Base-by-base conservation (phyloP, 2,113 vertebrate species). In the Microtus ochrogaster region DNA sequence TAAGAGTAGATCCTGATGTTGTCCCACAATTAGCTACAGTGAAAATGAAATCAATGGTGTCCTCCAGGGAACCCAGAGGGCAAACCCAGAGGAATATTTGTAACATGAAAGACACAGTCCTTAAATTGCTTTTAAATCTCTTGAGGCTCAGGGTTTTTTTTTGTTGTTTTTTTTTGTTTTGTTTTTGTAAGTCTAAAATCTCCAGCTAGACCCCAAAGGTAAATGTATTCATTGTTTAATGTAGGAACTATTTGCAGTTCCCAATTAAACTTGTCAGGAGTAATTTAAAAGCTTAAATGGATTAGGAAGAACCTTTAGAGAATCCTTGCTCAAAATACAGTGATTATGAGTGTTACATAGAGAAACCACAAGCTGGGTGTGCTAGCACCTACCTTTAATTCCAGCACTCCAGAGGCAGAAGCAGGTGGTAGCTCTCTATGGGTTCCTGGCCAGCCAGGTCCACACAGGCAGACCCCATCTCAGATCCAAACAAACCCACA, bases 311-410 rank as follows among this genome's bases (percentile, higher is more conserved):
- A 41, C 49, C 72, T 55, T 88, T 84, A 91, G 30, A 77, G 73
- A 95, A 96, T 95, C 7, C 87, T 61, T 90, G n/a, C 47, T 92
- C 12, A 52, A 94, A 96, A 91, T 47, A 55, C 44, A 78, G 22
- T 81, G 41, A 92, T 49, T 90, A 61, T 73, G 92, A 95, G 85
- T 49, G 26, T n/a, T 91, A 89, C 44, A 21, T 39, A 73, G 89
- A 4, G 3, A 95, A 97, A 91, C 68, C 66, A 96, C 79, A 61
- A 61, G 79, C 12, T 82, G 52, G n/a, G 22, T n/a, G 24, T 61
- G 22, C 36, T 39, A 24, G 55, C 22, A 26, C 22, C 55, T 82
- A 6, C 79, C 55, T 82, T 82, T 82, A 82, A 39, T 39, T 12
- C 10, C n/a, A 61, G 55, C 36, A 61, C 55, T 39, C 36, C 3